Percentiles rank a stretch among this genome's conserved stretches.
Evolutionary conservation across 2,888 invertebrate genomes (phyloP).

Genomic region (Drosophila neonasuta): DNA sequence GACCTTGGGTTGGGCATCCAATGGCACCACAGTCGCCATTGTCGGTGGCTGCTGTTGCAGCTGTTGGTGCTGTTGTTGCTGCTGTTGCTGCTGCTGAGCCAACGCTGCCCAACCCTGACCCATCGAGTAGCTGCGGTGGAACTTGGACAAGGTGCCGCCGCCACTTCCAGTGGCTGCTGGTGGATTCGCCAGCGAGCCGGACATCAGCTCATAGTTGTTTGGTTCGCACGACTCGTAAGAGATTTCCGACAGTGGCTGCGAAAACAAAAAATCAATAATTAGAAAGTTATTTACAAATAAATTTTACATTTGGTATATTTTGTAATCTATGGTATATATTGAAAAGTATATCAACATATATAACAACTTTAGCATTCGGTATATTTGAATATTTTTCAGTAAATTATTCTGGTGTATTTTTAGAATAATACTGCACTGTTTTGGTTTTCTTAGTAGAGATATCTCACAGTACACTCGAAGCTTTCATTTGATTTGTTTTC

Average conservation of each 20-base stretch:
- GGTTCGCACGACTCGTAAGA: conserved; percentile 82
- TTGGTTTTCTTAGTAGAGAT: too few relatives aligned
- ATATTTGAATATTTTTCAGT: too few relatives aligned
- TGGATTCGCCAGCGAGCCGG: conserved; percentile 66
- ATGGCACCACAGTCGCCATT: conserved; percentile 24
- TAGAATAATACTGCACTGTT: too few relatives aligned
- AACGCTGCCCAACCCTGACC: conserved; percentile 84
- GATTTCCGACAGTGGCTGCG: conserved; percentile 81
- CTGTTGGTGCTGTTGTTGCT: conserved; percentile 35
- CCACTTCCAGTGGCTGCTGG: conserved; percentile 37
- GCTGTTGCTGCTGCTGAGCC: conserved; percentile 72
- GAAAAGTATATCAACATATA: too few relatives aligned
- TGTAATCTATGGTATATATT: too few relatives aligned
- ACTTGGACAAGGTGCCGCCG: conserved; percentile 80
- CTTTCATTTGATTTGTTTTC: too few relatives aligned
- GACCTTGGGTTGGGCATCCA: conserved; percentile 76
- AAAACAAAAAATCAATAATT: not conserved
- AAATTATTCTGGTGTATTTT: too few relatives aligned
- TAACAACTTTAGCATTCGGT: too few relatives aligned
- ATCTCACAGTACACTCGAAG: too few relatives aligned
- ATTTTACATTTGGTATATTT: not conserved
- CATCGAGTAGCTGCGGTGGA: conserved; percentile 94
- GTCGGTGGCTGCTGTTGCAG: conserved; percentile 35
- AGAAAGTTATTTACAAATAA: too few relatives aligned
- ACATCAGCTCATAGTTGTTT: conserved; percentile 79